Percentiles rank a stretch among this genome's conserved stretches.
Evolutionary conservation across 2,113 vertebrate species (phyloP).

Genomic region (Dromas ardeola): DNA sequence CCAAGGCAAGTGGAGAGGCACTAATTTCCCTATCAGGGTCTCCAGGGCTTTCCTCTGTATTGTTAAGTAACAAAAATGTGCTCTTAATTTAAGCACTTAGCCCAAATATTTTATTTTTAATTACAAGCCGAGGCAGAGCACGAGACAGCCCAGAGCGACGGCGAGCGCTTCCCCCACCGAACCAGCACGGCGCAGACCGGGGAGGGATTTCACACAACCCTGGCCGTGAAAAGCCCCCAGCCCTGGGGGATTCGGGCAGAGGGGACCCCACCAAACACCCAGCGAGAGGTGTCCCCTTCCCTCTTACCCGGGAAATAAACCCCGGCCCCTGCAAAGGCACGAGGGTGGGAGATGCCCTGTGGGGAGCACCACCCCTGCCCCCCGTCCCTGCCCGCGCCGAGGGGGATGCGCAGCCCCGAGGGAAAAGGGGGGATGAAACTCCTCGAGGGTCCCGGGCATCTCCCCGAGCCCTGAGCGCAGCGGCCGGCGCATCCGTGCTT

Average conservation of each 20-base stretch:
- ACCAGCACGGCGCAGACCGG: background rate
- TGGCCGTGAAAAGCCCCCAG: background rate
- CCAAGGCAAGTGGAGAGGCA: background rate
- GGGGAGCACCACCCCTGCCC: background rate
- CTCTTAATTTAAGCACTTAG: background rate
- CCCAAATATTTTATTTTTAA: conserved; percentile 1
- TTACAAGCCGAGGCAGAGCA: background rate
- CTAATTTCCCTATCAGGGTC: background rate
- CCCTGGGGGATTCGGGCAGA: background rate
- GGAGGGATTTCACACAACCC: background rate
- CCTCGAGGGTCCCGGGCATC: background rate
- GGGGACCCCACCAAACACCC: background rate
- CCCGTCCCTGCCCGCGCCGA: background rate
- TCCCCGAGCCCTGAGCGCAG: too few species aligned
- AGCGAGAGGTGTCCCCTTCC: rapidly evolving
- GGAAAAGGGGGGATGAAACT: background rate
- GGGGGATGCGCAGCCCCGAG: rapidly evolving
- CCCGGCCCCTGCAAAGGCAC: rapidly evolving
- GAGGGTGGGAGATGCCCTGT: rapidly evolving
- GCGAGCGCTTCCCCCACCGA: rapidly evolving
- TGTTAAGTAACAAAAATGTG: background rate
- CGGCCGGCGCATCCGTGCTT: background rate
- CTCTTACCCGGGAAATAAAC: background rate
- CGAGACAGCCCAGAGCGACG: background rate
- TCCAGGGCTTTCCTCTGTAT: background rate